phyloP scores from a whole-genome alignment of 2,113 vertebrate genomes.

The Oreochromis aureus region DNA sequence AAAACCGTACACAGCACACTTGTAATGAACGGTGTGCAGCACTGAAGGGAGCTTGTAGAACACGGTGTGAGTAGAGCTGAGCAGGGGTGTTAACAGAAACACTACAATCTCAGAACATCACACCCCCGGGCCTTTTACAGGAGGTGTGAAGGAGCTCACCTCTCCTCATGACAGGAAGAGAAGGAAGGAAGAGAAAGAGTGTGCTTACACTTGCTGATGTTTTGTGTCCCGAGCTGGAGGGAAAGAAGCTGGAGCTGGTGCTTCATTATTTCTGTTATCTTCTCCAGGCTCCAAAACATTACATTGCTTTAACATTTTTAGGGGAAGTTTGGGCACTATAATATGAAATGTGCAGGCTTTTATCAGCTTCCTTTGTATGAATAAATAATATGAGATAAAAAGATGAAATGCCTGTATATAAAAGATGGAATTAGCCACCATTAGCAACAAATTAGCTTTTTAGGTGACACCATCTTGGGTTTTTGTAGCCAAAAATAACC shows the following conservation, averaged over 20 bases:
- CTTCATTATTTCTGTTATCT: not conserved
- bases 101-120: conserved; percentile 43
- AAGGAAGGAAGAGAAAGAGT: not conserved
- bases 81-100: conserved; percentile 41
- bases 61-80: conserved; percentile 16
- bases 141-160: conserved; percentile 43
- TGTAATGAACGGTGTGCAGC: conserved; percentile 17
- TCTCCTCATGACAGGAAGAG: conserved; percentile 21
- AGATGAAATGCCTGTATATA: not conserved
- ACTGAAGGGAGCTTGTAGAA: conserved; percentile 32
- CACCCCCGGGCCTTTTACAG: conserved; percentile 43
- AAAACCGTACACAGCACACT: not conserved
- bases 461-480: not conserved
- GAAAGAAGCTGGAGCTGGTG: not conserved
- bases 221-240: not conserved
- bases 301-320: not conserved
- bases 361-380: not conserved
- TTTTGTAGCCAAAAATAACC: not conserved
- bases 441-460: not conserved
- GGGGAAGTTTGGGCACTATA: not conserved
- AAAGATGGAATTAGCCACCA: not conserved
- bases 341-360: not conserved
- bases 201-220: not conserved
- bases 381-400: not conserved
- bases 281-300: not conserved